Percentiles rank a stretch among this genome's conserved stretches.
These are phyloP conservation scores for Crax fasciolata DNA, from an alignment of 2,797 vertebrate genomes.

Conservation along the genomic window DNA sequence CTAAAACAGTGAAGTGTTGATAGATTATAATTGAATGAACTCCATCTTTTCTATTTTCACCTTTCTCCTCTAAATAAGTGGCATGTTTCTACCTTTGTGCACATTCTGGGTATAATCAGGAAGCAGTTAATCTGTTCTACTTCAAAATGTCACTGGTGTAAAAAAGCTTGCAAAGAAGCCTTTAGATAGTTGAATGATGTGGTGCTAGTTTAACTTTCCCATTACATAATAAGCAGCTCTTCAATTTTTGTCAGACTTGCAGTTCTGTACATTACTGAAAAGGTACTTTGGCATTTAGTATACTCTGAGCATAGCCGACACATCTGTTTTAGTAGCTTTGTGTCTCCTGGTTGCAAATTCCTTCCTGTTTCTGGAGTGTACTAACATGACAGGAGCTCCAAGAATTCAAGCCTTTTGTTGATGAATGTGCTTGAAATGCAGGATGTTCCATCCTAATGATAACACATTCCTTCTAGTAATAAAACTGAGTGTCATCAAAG, in stretches of 20 bases:
- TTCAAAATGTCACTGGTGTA: background rate
- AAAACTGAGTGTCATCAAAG: conserved; percentile 13
- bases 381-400: background rate
- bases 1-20: background rate
- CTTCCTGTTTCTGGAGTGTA: background rate
- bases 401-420: conserved; percentile 4
- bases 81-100: background rate
- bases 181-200: background rate
- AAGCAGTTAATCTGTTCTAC: background rate
- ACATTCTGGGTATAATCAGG: background rate
- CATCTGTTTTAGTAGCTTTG: conserved; percentile 18
- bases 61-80: background rate
- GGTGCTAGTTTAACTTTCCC: background rate
- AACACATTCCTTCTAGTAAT: conserved; percentile 2
- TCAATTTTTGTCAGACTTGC: background rate
- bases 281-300: conserved; percentile 24
- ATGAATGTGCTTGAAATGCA: background rate
- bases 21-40: background rate
- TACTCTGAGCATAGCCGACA: background rate
- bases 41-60: background rate
- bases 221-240: background rate
- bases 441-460: conserved; percentile 14
- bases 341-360: conserved; percentile 9
- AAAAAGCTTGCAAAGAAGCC: conserved; percentile 1
- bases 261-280: conserved; percentile 16